Percentiles rank a stretch among this genome's conserved stretches.
These are phyloP conservation scores for Hypothenemus hampei DNA, from an alignment of 1,140 invertebrate species.

Conservation along the genomic window DNA sequence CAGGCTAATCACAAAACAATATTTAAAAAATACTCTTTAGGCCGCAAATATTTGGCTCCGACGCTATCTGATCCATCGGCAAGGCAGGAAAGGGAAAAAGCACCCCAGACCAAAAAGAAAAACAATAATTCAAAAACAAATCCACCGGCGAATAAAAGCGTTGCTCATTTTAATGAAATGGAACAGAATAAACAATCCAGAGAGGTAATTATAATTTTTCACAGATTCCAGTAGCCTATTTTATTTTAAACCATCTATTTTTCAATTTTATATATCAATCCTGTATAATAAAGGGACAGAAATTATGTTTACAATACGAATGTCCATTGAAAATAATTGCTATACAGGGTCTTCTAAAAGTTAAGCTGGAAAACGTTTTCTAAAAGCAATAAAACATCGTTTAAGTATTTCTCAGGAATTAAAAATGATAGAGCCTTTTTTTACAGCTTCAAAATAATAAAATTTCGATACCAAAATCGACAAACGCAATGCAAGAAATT, in stretches of 20 bases:
- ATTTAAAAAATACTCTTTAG: conserved; percentile 34
- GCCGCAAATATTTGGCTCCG: conserved; percentile 81
- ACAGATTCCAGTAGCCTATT: not conserved
- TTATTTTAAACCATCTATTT: too few relatives aligned
- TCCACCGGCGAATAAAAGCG: conserved; percentile 45
- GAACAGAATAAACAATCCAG: conserved; percentile 39
- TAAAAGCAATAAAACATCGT: too few relatives aligned
- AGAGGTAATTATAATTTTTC: conserved; percentile 40
- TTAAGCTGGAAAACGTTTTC: too few relatives aligned
- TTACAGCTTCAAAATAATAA: conserved; percentile 34
- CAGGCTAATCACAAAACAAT: not conserved
- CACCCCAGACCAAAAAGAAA: conserved; percentile 57
- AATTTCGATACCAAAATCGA: conserved; percentile 41
- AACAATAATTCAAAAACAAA: conserved; percentile 55
- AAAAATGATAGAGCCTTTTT: not conserved
- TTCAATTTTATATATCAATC: not conserved
- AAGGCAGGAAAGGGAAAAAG: conserved; percentile 67
- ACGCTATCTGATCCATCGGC: conserved; percentile 81
- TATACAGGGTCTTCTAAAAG: too few relatives aligned
- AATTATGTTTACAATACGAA: too few relatives aligned
- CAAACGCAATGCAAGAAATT: conserved; percentile 43
- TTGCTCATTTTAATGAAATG: conserved; percentile 39
- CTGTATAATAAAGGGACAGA: too few relatives aligned
- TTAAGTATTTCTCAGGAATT: not conserved
- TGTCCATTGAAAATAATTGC: too few relatives aligned